Evolutionary conservation across 1,140 invertebrate genomes (phyloP).

Genomic region (Anthonomus grandis): DNA sequence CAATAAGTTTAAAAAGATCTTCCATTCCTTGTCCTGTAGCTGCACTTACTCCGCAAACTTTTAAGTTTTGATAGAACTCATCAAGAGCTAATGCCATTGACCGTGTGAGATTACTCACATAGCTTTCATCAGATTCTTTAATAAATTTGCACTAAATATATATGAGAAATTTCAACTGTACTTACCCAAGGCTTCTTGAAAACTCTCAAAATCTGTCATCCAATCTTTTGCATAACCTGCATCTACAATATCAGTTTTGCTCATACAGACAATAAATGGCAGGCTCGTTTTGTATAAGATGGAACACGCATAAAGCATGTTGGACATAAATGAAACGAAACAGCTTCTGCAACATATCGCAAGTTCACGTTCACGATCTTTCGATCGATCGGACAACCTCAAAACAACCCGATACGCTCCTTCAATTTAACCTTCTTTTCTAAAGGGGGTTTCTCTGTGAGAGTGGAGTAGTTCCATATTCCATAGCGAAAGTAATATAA

Average conservation of each 20-base stretch:
- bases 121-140: conserved; percentile 68
- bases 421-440: too few relatives aligned
- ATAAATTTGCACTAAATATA: not conserved
- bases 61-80: conserved; percentile 87
- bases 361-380: too few relatives aligned
- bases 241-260: conserved; percentile 93
- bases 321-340: conserved; percentile 99
- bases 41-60: conserved; percentile 83
- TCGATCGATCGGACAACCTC: too few relatives aligned
- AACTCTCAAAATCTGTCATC: conserved; percentile 96
- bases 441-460: too few relatives aligned
- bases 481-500: too few relatives aligned
- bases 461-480: too few relatives aligned
- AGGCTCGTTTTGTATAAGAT: conserved; percentile 97
- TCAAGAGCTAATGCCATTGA: conserved; percentile 93
- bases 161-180: not conserved
- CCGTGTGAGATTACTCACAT: conserved; percentile 86
- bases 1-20: conserved; percentile 65
- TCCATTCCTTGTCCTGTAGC: conserved; percentile 73
- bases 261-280: conserved; percentile 95
- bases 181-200: conserved; percentile 70
- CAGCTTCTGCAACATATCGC: too few relatives aligned
- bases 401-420: too few relatives aligned
- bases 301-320: conserved; percentile 99
- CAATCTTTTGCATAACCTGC: conserved; percentile 89